Base-by-base conservation (phyloP, 2,797 vertebrate genomes). In the Antennarius maculatus region DNA sequence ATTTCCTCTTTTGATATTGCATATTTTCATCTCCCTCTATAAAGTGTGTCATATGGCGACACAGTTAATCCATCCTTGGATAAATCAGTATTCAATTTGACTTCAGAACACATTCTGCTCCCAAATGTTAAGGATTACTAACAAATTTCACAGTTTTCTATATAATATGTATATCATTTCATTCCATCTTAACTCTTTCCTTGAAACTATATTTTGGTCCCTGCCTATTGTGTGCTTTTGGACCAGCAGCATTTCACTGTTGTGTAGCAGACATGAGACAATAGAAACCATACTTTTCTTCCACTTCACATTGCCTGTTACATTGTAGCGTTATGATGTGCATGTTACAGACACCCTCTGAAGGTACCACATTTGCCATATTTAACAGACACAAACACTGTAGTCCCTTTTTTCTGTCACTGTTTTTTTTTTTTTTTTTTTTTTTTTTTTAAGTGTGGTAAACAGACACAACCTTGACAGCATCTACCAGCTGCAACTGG, bases 401-500 rank as follows among this genome's bases (percentile, higher is more conserved):
- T 52, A 62, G 63, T 74, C 54, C 81, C 39, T 76, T 51, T 51
- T 83, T 74, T 81, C 62, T 72, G 56, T 86, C 81, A 69, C 71
- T 84, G 37, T 2, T 39, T 39, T 39, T 43, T 43, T 43, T 43
- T 15, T 39, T 3, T 2, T 39, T 39, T 0, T 39, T 39, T 5
- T 43, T 43, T 15, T 43, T 43, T 69, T 66, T 59, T 75, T 53
- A 62, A 76, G 78, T 77, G 64, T 72, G 85, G 84, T 73, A 69
- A 12, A 80, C 82, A 84, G 81, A 88, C 85, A 79, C 78, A 89
- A 85, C 42, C 57, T 48, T 90, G 95, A 95, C 94, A 93, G 79
- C 88, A 95, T 95, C 94, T 93, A 79, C 88, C 87, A 92, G 91
- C 90, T 93, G 90, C 92, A 93, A 91, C 89, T 89, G 85, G 84